Evolutionary conservation across 2,888 invertebrate genomes (phyloP).

Genomic region (Kryphioiulus occultus): DNA sequence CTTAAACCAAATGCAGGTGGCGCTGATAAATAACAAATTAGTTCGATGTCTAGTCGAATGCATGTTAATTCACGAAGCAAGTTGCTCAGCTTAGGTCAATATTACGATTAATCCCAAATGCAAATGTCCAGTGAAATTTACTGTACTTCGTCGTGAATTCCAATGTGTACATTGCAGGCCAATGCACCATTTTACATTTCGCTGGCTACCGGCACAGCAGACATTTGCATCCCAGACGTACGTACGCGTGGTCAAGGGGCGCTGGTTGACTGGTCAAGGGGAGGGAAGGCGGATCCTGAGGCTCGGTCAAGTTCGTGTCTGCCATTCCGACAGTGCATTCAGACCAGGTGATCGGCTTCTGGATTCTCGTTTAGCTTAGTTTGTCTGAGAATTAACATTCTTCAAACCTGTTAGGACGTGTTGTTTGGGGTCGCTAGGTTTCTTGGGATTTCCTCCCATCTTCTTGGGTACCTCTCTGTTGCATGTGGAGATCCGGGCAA

Average conservation of each 20-base stretch:
- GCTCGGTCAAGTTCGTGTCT: constrained; percentile 20
- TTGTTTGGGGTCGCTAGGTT: not conserved
- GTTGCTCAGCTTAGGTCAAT: too few relatives aligned
- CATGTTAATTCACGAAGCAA: too few relatives aligned
- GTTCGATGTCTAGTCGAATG: not conserved
- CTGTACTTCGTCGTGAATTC: not conserved
- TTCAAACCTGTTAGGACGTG: not conserved
- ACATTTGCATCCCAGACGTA: constrained; percentile 8
- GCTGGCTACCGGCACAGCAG: not conserved
- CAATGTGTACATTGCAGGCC: not conserved
- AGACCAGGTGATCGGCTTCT: constrained; percentile 1
- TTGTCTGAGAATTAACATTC: not conserved
- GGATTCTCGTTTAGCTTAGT: not conserved
- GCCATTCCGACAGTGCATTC: too few relatives aligned
- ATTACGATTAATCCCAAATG: too few relatives aligned
- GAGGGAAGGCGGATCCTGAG: not conserved
- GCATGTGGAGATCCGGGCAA: too few relatives aligned
- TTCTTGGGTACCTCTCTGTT: too few relatives aligned
- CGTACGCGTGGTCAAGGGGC: not conserved
- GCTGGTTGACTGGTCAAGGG: constrained; percentile 24
- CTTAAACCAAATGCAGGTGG: not conserved
- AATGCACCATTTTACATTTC: not conserved
- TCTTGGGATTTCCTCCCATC: too few relatives aligned
- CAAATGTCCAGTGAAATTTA: too few relatives aligned
- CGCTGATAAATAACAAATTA: too few relatives aligned